A percentile compares a stretch with the other conserved stretches of the same genome.
These are phyloP conservation scores for Rallus limicola DNA, from an alignment of 2,113 vertebrate species.

Conservation along the genomic window DNA sequence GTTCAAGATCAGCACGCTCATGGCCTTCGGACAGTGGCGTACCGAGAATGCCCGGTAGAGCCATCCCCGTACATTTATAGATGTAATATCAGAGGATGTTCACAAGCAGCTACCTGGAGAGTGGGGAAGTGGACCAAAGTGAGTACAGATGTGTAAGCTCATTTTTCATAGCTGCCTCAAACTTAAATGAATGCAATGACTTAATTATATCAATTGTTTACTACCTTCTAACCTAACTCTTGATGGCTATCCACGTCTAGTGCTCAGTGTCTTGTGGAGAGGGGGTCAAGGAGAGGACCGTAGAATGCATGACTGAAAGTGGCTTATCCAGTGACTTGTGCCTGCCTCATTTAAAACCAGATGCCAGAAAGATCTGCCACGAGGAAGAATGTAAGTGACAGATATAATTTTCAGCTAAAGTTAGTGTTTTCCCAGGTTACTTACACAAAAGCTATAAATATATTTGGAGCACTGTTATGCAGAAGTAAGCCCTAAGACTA, in stretches of 20 bases:
- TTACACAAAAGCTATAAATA: conserved; percentile 16
- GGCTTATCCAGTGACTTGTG: conserved; percentile 83
- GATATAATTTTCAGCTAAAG: background rate
- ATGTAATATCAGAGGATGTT: conserved; percentile 81
- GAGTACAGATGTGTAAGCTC: background rate
- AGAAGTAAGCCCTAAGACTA: background rate
- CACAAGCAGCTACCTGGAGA: conserved; percentile 81
- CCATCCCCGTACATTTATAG: conserved; percentile 69
- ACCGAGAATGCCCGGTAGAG: conserved; percentile 75
- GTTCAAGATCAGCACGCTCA: conserved; percentile 25
- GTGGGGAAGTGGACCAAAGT: conserved; percentile 89
- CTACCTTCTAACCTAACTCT: background rate
- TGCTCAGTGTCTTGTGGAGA: conserved; percentile 90
- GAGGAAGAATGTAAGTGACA: conserved; percentile 84
- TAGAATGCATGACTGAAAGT: conserved; percentile 83
- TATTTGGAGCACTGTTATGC: background rate
- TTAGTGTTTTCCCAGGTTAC: background rate
- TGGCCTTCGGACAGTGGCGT: conserved; percentile 47
- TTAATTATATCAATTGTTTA: background rate
- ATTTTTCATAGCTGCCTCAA: background rate
- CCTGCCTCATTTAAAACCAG: conserved; percentile 82
- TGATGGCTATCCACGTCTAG: conserved; percentile 64
- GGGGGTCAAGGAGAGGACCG: conserved; percentile 84
- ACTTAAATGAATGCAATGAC: background rate
- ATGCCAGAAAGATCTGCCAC: conserved; percentile 81